Conservation (phyloP, 2,113 vertebrate species). For the Odocoileus hemionus region DNA sequence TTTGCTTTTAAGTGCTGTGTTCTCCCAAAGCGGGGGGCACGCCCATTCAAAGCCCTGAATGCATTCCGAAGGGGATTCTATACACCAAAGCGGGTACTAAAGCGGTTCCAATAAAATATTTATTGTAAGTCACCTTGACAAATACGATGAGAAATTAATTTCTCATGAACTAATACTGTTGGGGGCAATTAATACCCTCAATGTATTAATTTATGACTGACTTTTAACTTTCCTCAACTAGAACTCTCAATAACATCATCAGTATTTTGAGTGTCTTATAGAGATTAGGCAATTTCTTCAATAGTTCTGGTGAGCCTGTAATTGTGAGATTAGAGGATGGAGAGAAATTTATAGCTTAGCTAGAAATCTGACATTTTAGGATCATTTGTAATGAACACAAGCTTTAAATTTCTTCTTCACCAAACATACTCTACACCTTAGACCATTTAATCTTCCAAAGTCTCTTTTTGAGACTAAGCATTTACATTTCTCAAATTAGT, state of each 20-base stretch:
- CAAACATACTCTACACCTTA: not conserved
- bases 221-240: not conserved
- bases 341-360: not conserved
- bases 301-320: not conserved
- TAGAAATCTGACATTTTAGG: not conserved
- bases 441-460: not conserved
- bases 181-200: not conserved
- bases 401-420: not conserved
- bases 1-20: not conserved
- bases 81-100: too few species aligned
- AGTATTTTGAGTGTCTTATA: not conserved
- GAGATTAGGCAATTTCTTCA: not conserved
- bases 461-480: not conserved
- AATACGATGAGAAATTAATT: not conserved
- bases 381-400: not conserved
- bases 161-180: not conserved
- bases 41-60: not conserved
- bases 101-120: not conserved
- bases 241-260: not conserved
- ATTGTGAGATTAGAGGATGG: not conserved
- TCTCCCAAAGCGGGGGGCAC: not conserved
- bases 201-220: not conserved
- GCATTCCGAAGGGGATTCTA: not conserved
- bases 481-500: slow-evolving; percentile 16
- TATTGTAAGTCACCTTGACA: not conserved